Evolutionary conservation across 2,797 vertebrate species (phyloP).

Genomic region (Sardinella longiceps): DNA sequence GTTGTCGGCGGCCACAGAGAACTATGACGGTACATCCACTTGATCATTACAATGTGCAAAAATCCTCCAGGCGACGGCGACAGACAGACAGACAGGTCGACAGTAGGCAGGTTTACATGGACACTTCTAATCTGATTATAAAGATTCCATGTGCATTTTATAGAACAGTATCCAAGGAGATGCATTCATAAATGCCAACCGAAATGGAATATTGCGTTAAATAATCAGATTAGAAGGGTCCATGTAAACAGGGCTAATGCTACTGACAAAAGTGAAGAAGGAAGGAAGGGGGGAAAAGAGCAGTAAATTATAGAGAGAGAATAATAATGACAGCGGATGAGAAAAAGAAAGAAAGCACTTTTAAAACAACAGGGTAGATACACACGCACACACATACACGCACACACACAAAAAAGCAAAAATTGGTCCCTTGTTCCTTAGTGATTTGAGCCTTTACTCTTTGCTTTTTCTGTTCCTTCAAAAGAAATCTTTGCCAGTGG

Average conservation of each 20-base stretch:
- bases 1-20: conserved; percentile 96
- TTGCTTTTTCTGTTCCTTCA: conserved; percentile 46
- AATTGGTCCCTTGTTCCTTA: conserved; percentile 91
- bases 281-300: neutral
- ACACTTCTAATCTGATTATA: too few species aligned
- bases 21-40: conserved; percentile 90
- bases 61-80: conserved; percentile 88
- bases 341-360: conserved; percentile 66
- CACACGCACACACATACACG: too few species aligned
- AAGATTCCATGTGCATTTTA: too few species aligned
- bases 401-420: conserved; percentile 75
- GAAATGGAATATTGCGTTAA: too few species aligned
- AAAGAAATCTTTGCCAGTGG: conserved; percentile 59
- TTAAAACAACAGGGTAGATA: conserved; percentile 43
- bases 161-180: too few species aligned
- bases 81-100: too few species aligned
- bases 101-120: too few species aligned
- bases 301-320: neutral
- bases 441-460: conserved; percentile 65
- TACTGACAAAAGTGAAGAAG: conserved; percentile 41
- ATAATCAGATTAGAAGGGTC: too few species aligned
- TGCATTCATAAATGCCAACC: too few species aligned
- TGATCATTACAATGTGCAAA: conserved; percentile 99
- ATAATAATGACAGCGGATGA: neutral
- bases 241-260: too few species aligned